Evolutionary conservation across 2,888 invertebrate genomes (phyloP).

Genomic region (Eupithecia pulchellata): DNA sequence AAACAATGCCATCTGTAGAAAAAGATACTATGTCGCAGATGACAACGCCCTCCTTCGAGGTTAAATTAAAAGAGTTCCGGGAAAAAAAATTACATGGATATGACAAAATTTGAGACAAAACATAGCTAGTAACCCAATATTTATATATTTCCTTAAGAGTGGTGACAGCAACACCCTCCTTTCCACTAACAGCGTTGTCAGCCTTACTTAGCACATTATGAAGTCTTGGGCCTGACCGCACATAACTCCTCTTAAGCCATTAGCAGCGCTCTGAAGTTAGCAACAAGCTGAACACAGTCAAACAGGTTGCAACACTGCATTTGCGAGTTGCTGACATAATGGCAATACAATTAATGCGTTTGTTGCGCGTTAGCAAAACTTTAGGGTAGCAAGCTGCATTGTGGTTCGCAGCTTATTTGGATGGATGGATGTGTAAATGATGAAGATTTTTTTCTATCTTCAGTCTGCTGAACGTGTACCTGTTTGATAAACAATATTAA

Average conservation of each 20-base stretch:
- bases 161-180: conserved; percentile 1
- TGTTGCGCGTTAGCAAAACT: not conserved
- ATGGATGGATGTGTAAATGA: not conserved
- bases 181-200: not conserved
- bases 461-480: no score
- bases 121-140: no score
- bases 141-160: not conserved
- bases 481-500: no score
- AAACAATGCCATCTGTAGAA: no score
- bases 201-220: conserved; percentile 12
- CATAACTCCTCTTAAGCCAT: conserved; percentile 9
- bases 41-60: no score
- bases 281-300: conserved; percentile 9
- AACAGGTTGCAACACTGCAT: conserved; percentile 8
- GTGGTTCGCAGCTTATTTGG: conserved; percentile 2
- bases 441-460: not conserved
- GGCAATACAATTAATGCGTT: conserved; percentile 4
- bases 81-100: no score
- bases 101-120: no score
- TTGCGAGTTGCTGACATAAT: conserved; percentile 3
- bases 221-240: conserved; percentile 6
- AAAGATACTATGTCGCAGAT: no score
- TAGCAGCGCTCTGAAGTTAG: conserved; percentile 8
- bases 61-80: no score
- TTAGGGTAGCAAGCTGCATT: not conserved